These are phyloP conservation scores for Lagocephalus sceleratus DNA, from an alignment of 2,797 vertebrate species.

Conservation along the genomic window DNA sequence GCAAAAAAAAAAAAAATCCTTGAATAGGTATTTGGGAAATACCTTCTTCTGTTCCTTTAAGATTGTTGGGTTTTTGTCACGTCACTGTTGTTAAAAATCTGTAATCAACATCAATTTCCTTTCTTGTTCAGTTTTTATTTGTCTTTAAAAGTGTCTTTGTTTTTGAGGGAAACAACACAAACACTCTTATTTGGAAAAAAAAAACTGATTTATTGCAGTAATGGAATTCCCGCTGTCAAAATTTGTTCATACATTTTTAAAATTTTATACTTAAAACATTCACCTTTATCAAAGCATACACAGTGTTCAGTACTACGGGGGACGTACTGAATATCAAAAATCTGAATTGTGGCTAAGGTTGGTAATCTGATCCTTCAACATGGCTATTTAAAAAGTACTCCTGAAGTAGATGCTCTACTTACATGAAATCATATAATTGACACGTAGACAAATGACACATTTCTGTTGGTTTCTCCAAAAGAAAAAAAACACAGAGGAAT, in stretches of 20 bases:
- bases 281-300: constrained; percentile 56
- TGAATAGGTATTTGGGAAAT: no score
- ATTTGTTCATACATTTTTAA: constrained; percentile 53
- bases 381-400: constrained; percentile 67
- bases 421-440: constrained; percentile 53
- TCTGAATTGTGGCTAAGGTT: constrained; percentile 44
- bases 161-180: constrained; percentile 11
- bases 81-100: not conserved
- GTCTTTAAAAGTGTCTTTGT: constrained; percentile 4
- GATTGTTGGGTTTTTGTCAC: not conserved
- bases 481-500: not conserved
- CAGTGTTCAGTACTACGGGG: constrained; percentile 61
- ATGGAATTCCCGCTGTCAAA: constrained; percentile 62
- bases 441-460: constrained; percentile 50
- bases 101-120: not conserved
- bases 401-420: constrained; percentile 48
- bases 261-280: constrained; percentile 51
- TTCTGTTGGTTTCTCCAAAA: constrained; percentile 26
- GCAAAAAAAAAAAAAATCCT: no score
- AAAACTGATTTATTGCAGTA: constrained; percentile 71
- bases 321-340: constrained; percentile 68
- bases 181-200: constrained; percentile 40
- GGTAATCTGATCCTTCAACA: constrained; percentile 56
- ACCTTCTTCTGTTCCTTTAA: no score
- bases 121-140: not conserved